These are phyloP conservation scores for Archips crataeganus DNA, from an alignment of 2,888 invertebrate species.

Conservation along the genomic window DNA sequence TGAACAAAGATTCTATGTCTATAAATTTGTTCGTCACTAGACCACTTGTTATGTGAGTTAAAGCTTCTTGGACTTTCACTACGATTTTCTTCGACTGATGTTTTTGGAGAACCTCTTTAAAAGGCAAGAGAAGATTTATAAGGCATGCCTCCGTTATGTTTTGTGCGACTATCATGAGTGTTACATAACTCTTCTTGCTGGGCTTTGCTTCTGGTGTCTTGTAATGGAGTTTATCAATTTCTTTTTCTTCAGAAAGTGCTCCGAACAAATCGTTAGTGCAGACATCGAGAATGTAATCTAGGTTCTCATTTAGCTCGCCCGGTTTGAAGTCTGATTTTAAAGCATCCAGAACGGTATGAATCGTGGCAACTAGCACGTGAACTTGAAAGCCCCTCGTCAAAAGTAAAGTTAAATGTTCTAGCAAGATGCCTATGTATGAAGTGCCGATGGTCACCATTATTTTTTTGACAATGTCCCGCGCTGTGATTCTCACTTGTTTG, in stretches of 20 bases:
- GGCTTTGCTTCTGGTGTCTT: conserved; percentile 94
- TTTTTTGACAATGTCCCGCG: conserved; percentile 96
- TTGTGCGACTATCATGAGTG: conserved; percentile 92
- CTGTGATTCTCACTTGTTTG: conserved; percentile 93
- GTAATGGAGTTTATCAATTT: conserved; percentile 92
- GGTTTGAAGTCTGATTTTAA: conserved; percentile 89
- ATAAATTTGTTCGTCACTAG: conserved; percentile 93
- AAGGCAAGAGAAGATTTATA: conserved; percentile 91
- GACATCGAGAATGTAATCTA: conserved; percentile 92
- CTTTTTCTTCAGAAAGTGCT: conserved; percentile 95
- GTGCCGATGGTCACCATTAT: conserved; percentile 95
- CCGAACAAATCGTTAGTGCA: conserved; percentile 96
- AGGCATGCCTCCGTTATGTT: conserved; percentile 92
- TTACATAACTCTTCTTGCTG: conserved; percentile 94
- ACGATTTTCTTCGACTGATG: conserved; percentile 93
- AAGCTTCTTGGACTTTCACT: conserved; percentile 91
- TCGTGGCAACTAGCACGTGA: conserved; percentile 96
- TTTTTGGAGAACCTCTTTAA: conserved; percentile 91
- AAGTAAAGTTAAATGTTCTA: conserved; percentile 92
- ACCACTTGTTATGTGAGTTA: conserved; percentile 92
- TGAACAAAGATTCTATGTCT: conserved; percentile 89
- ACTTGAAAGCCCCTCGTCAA: conserved; percentile 96
- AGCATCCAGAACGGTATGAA: conserved; percentile 92
- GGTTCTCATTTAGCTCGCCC: conserved; percentile 92
- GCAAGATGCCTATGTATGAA: conserved; percentile 90